Evolutionary conservation across 2,797 vertebrate species (phyloP).

Genomic region (Aythya fuligula): DNA sequence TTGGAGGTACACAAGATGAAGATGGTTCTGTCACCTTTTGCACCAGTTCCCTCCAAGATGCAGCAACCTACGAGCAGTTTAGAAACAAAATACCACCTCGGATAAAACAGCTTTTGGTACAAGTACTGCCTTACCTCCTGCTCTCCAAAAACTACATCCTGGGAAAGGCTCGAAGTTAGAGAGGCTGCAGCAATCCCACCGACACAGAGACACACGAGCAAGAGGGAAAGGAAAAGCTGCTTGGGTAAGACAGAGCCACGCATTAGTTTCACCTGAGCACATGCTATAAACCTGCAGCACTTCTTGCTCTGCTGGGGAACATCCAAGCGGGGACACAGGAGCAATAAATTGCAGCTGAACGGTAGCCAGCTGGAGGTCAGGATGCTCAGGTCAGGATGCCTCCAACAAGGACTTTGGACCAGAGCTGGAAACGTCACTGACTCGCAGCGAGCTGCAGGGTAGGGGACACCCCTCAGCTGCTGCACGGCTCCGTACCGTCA

Average conservation of each 20-base stretch:
- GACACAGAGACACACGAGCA: background rate
- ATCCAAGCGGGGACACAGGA: background rate
- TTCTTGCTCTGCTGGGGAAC: background rate
- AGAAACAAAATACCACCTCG: background rate
- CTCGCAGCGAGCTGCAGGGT: fast-evolving
- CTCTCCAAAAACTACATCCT: background rate
- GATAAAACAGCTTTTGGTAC: background rate
- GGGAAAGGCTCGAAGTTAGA: background rate
- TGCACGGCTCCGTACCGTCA: background rate
- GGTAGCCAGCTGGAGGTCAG: background rate
- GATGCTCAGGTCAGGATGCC: fast-evolving
- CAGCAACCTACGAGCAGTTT: background rate
- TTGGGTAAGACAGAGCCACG: background rate
- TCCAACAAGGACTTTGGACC: background rate
- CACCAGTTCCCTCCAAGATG: background rate
- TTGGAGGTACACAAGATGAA: background rate
- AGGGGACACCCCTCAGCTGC: background rate
- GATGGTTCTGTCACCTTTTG: background rate
- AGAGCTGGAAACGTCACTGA: background rate
- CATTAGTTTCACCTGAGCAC: background rate
- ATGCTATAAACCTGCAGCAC: background rate
- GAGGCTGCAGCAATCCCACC: background rate
- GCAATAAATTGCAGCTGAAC: fast-evolving
- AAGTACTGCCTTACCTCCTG: background rate
- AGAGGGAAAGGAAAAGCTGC: background rate